A percentile compares a stretch with the other conserved stretches of the same genome.
These are phyloP conservation scores for Lithobates pipiens DNA, from an alignment of 2,797 vertebrate species.

Conservation along the genomic window DNA sequence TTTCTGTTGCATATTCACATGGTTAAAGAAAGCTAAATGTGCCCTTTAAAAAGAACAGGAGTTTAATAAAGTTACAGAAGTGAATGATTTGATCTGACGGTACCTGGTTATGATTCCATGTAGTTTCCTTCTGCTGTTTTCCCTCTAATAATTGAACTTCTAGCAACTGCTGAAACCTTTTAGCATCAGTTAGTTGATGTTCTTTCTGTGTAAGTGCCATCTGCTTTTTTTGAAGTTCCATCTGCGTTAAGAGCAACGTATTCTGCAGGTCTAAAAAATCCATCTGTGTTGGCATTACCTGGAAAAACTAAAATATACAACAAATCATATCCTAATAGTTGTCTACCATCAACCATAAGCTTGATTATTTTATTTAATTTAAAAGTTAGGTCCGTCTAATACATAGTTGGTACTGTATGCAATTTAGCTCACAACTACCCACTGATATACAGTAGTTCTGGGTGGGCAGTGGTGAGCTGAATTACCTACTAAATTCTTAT, in stretches of 20 bases:
- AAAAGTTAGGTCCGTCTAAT: too few species aligned
- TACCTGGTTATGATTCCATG: conserved; percentile 88
- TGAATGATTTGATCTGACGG: not conserved
- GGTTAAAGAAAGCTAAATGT: too few species aligned
- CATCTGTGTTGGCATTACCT: conserved; percentile 73
- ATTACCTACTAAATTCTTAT: too few species aligned
- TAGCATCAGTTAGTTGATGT: conserved; percentile 78
- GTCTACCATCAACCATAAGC: too few species aligned
- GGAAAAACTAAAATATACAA: conserved; percentile 63
- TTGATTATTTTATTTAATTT: too few species aligned
- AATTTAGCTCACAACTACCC: too few species aligned
- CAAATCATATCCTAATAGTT: not conserved
- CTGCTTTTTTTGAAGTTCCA: conserved; percentile 85
- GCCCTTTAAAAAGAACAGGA: not conserved
- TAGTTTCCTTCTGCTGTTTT: conserved; percentile 82
- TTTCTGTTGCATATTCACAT: too few species aligned
- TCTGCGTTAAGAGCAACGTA: conserved; percentile 84
- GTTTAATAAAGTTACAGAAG: not conserved
- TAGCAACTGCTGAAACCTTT: conserved; percentile 75
- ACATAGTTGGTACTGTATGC: too few species aligned
- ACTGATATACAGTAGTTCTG: too few species aligned
- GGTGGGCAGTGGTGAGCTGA: too few species aligned
- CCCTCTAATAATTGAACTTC: conserved; percentile 78
- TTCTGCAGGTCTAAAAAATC: conserved; percentile 85
- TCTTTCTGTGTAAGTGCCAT: conserved; percentile 77